A percentile compares a stretch with the other conserved stretches of the same genome.
Conservation (phyloP, 2,113 vertebrate species). For the Corapipo altera region DNA sequence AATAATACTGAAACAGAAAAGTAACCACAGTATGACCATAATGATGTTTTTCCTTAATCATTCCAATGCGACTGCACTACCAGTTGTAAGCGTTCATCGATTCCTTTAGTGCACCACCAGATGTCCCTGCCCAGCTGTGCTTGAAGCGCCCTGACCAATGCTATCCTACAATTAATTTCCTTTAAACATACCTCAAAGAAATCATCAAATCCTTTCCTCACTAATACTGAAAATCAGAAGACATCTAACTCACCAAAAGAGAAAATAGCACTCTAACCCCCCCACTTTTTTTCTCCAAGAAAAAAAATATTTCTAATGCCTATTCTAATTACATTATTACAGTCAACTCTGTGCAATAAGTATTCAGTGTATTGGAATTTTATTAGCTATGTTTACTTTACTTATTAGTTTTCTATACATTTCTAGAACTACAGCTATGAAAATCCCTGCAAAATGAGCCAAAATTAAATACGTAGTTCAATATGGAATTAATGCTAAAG, state of each 20-base stretch:
- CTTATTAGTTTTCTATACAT: background rate
- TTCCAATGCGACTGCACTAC: background rate
- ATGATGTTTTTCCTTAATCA: background rate
- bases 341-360: background rate
- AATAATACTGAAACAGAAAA: background rate
- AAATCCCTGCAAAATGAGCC: background rate
- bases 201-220: background rate
- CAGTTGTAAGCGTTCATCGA: background rate
- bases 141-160: background rate
- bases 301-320: background rate
- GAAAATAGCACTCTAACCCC: background rate
- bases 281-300: background rate
- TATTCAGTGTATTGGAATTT: background rate
- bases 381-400: background rate
- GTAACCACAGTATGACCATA: background rate
- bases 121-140: conserved; percentile 64
- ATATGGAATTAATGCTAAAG: background rate
- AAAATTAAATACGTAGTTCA: background rate
- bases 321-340: background rate
- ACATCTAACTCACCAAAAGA: background rate
- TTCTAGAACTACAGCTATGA: background rate
- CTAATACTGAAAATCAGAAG: background rate
- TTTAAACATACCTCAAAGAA: background rate
- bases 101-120: conserved; percentile 66
- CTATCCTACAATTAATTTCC: background rate